Evolutionary conservation across 2,797 vertebrate genomes (phyloP).

Genomic region (Saxicola maurus): DNA sequence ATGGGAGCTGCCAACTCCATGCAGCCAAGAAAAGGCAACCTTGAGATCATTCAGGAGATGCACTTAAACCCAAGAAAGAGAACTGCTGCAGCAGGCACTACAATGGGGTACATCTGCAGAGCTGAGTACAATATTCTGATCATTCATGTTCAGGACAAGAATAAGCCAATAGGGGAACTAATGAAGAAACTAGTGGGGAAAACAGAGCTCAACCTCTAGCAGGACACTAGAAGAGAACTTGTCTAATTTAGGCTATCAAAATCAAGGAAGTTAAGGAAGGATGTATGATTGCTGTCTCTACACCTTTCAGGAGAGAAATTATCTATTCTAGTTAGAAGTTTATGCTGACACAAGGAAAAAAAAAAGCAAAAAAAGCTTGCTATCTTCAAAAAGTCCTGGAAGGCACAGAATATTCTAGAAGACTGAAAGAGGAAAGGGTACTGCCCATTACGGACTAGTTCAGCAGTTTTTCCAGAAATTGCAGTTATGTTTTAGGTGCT

Average conservation of each 20-base stretch:
- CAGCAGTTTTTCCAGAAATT: neutral
- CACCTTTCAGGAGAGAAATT: neutral
- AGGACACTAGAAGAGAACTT: neutral
- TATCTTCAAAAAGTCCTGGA: neutral
- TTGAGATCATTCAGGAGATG: neutral
- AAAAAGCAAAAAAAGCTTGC: neutral
- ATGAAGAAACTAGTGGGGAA: neutral
- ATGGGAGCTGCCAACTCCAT: neutral
- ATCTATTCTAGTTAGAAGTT: neutral
- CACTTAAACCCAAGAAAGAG: neutral
- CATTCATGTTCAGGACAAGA: neutral
- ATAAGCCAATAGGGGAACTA: neutral
- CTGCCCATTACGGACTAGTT: neutral
- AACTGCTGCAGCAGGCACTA: neutral
- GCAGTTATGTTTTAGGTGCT: neutral
- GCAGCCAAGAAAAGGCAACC: constrained; percentile 5
- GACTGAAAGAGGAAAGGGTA: neutral
- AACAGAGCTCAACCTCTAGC: neutral
- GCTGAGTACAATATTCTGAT: neutral
- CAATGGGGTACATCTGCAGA: neutral
- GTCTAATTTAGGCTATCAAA: neutral
- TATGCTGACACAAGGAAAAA: neutral
- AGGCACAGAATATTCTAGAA: neutral
- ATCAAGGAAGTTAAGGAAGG: neutral
- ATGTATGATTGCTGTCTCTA: neutral